Percentiles rank a stretch among this genome's conserved stretches.
phyloP scores from a whole-genome alignment of 2,113 vertebrate species.

The Baryphthengus martii region DNA sequence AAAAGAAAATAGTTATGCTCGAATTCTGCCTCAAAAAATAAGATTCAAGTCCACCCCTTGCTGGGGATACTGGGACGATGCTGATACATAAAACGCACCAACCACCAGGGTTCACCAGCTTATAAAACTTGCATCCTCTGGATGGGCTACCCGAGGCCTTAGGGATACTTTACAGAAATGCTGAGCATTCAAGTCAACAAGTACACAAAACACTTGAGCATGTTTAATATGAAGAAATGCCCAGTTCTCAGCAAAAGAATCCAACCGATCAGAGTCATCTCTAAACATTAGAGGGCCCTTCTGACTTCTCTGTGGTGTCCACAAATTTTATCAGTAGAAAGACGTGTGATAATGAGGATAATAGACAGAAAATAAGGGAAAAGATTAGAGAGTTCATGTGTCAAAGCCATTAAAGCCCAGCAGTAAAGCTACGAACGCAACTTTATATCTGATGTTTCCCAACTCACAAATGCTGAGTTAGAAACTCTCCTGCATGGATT shows the following conservation, averaged over 20 bases:
- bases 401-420: neutral
- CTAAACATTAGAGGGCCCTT: neutral
- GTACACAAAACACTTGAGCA: neutral
- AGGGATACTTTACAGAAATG: neutral
- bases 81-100: neutral
- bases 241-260: neutral
- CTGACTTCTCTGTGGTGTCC: neutral
- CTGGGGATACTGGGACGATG: fast-evolving
- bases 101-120: neutral
- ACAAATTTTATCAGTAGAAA: neutral
- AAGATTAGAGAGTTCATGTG: neutral
- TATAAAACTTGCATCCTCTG: neutral
- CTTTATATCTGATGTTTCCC: neutral
- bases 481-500: neutral
- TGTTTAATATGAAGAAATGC: neutral
- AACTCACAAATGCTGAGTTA: neutral
- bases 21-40: neutral
- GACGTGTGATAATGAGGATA: neutral
- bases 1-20: neutral
- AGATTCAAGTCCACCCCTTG: neutral
- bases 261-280: neutral
- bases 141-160: neutral
- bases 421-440: neutral
- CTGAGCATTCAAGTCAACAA: neutral
- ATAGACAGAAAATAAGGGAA: neutral